phyloP scores from a whole-genome alignment of 23 tunicate species.

The Botrylloides violaceus region DNA sequence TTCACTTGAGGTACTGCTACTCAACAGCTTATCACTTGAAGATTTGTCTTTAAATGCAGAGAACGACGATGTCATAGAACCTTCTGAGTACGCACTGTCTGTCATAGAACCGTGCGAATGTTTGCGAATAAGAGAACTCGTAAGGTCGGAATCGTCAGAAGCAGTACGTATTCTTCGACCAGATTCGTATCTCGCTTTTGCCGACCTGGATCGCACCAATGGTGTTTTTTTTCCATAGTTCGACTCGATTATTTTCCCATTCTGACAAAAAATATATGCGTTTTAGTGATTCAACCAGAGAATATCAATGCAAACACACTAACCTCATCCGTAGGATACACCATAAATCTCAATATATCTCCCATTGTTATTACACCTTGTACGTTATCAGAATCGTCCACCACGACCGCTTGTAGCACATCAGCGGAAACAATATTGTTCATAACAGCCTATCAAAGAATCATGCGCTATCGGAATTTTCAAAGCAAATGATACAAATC shows the following conservation, averaged over 20 bases:
- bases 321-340: slow-evolving; percentile 6
- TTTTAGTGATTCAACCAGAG: no score
- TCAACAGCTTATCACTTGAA: background rate
- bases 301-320: background rate
- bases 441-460: slow-evolving; percentile 18
- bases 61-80: background rate
- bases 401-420: slow-evolving; percentile 23
- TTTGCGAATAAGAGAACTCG: background rate
- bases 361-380: slow-evolving; percentile 10
- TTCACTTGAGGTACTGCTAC: no score
- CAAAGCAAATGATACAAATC: background rate
- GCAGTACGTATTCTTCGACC: background rate
- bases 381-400: slow-evolving; percentile 3
- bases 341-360: slow-evolving; percentile 17
- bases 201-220: background rate
- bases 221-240: background rate
- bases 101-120: background rate
- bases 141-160: background rate
- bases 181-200: background rate
- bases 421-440: slow-evolving; percentile 20
- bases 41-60: background rate
- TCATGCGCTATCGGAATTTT: no score
- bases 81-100: background rate
- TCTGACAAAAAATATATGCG: no score
- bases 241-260: background rate